Evolutionary conservation across 2,888 invertebrate species (phyloP).

Genomic region (Tortrix viridana): DNA sequence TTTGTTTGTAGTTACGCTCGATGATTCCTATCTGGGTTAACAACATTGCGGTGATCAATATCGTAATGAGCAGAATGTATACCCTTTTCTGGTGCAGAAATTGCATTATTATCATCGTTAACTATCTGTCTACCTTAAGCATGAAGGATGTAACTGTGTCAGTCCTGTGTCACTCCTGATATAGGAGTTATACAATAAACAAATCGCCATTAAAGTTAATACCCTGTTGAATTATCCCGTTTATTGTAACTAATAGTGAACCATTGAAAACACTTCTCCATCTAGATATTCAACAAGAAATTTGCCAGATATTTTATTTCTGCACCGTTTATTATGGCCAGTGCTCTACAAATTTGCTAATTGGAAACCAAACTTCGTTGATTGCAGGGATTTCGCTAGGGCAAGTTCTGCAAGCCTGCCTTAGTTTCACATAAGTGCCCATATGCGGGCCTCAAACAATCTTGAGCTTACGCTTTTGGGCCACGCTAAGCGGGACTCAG

Average conservation of each 20-base stretch:
- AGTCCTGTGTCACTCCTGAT: too few species aligned
- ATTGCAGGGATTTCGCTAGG: conserved; percentile 36
- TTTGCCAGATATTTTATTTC: neutral
- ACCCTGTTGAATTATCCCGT: too few species aligned
- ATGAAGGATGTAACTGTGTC: too few species aligned
- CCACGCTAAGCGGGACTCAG: conserved; percentile 44
- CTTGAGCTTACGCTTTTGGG: conserved; percentile 33
- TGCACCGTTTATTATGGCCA: conserved; percentile 22
- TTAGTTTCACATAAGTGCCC: conserved; percentile 56
- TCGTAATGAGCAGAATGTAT: neutral
- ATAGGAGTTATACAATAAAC: too few species aligned
- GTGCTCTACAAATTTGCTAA: conserved; percentile 20
- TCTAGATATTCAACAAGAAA: too few species aligned
- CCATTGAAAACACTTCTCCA: too few species aligned
- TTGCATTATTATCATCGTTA: too few species aligned
- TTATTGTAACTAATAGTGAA: too few species aligned
- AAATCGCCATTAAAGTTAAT: too few species aligned
- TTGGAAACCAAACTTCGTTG: conserved; percentile 34
- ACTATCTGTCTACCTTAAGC: too few species aligned
- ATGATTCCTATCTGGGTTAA: conserved; percentile 2
- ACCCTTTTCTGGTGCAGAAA: too few species aligned
- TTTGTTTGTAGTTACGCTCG: conserved; percentile 2
- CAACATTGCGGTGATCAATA: conserved; percentile 6
- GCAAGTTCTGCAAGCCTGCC: conserved; percentile 46
- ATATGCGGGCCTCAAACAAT: conserved; percentile 50